Conservation (phyloP, 2,113 vertebrate genomes). For the Camelus bactrianus region DNA sequence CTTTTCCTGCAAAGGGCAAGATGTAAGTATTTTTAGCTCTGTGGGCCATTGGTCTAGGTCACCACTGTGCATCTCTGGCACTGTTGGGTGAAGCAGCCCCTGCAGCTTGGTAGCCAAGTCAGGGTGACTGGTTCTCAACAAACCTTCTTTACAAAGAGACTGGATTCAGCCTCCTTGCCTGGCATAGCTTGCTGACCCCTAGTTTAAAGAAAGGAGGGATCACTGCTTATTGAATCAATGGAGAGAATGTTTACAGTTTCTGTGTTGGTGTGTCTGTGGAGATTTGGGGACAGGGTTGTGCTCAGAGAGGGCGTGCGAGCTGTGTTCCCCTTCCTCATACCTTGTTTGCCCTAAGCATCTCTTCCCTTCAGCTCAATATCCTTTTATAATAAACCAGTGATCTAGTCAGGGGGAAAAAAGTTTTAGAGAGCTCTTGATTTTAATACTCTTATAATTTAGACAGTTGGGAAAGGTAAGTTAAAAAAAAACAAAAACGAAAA, state of each 20-base stretch:
- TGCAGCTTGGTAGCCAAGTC: neutral
- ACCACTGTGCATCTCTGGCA: neutral
- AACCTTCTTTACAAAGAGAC: neutral
- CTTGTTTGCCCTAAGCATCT: neutral
- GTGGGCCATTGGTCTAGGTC: neutral
- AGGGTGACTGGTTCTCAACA: neutral
- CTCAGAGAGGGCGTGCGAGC: neutral
- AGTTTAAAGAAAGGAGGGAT: neutral
- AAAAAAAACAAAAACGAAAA: neutral
- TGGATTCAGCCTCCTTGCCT: neutral
- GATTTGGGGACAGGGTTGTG: neutral
- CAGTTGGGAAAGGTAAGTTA: conserved; percentile 10
- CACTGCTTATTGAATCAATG: neutral
- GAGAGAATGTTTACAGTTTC: neutral
- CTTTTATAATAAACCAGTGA: neutral
- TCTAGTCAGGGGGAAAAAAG: neutral
- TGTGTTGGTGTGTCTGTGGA: neutral
- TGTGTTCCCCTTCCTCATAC: neutral
- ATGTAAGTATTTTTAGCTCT: neutral
- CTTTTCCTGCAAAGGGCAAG: neutral
- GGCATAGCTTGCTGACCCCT: neutral
- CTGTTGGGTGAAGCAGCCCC: neutral
- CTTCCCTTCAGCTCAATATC: neutral
- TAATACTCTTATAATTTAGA: neutral
- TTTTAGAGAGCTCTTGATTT: conserved; percentile 23